phyloP scores from a whole-genome alignment of 1,140 invertebrate species.

The Lycorma delicatula region DNA sequence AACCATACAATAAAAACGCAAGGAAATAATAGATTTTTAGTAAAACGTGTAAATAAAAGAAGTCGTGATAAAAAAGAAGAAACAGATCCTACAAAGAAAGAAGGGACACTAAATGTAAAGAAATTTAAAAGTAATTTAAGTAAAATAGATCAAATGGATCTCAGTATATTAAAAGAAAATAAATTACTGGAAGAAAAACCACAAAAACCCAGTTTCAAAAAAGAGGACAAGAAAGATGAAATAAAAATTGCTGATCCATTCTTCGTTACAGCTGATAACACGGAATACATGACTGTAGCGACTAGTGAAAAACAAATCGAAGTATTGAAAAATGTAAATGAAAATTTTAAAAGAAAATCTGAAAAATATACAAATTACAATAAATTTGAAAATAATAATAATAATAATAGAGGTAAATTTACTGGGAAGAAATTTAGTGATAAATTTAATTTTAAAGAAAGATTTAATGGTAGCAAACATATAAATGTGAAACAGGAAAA shows the following conservation, averaged over 20 bases:
- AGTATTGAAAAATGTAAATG: background rate
- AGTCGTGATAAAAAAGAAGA: no score
- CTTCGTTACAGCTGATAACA: constrained; percentile 11
- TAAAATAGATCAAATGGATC: no score
- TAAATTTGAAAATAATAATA: background rate
- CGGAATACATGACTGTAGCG: constrained; percentile 3
- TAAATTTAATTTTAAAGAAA: background rate
- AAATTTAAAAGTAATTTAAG: no score
- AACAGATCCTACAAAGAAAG: no score
- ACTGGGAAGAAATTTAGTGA: background rate
- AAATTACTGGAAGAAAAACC: no score
- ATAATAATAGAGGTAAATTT: background rate
- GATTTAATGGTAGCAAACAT: background rate
- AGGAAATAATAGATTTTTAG: no score
- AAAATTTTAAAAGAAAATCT: background rate
- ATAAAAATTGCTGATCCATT: constrained; percentile 13
- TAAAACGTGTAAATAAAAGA: no score
- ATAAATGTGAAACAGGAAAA: background rate
- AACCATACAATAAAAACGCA: no score
- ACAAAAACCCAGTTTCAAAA: no score
- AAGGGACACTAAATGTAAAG: no score
- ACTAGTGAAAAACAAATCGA: background rate
- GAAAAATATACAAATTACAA: background rate
- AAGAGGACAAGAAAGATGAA: background rate
- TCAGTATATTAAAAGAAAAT: no score